Base-by-base conservation (phyloP, 2,888 invertebrate genomes). In the Heliconius aoede region DNA sequence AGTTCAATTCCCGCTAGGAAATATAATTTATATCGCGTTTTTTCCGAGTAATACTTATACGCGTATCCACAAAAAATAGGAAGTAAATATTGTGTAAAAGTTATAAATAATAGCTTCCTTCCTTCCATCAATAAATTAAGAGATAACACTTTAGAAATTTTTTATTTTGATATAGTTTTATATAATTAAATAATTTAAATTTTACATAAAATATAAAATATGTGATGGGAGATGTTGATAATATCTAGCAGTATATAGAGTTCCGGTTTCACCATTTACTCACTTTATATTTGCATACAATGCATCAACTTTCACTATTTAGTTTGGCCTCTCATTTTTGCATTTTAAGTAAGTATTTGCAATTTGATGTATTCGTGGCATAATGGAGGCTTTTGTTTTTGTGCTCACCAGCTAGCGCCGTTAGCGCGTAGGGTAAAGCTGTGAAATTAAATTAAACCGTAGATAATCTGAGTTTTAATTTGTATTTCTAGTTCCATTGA, bases 241-340 rank as follows among this genome's bases (percentile, higher is more conserved):
- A 36, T 32, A 13, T 36, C 32, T 64, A 36, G 64, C 24, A 4
- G n/a, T 2, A n/a, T n/a, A n/a, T 64, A 36, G 5, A 32, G n/a
- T 64, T 64, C 64, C 64, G 32, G 64, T 64, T 64, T 64, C 32
- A 64, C 64, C 13, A 64, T 64, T 55, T 26, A 60, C 15, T 64
- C n/a, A 64, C 21, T 62, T 4, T 21, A 36, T 64, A 64, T 64
- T 64, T 64, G 32, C 64, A 64, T 64, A 64, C 64, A 64, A 64
- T 64, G 32, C 36, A 64, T 64, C n/a, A n/a, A 64, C 64, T 64
- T 64, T 64, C 64, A 36, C 32, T n/a, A 36, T 32, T 32, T 64
- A n/a, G 11, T 32, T 15, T 64, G 32, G n/a, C 21, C 1, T n/a
- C 11, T 32, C n/a, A 64, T 32, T 36, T 64, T 36, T 64, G 64